These are phyloP conservation scores for Smutsia temminckii DNA, from an alignment of 2,797 vertebrate genomes.

Conservation along the genomic window DNA sequence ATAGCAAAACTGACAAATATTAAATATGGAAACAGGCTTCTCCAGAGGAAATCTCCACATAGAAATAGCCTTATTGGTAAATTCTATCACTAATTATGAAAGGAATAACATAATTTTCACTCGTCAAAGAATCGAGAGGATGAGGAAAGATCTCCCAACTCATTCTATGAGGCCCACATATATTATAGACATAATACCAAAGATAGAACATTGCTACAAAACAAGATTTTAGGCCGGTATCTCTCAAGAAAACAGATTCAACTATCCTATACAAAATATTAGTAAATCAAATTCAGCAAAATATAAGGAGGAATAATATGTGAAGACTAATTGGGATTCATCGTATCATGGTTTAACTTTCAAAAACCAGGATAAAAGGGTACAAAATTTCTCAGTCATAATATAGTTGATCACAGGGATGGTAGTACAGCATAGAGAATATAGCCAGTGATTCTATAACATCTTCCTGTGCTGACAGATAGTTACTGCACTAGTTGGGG, in stretches of 20 bases:
- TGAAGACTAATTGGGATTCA: no score
- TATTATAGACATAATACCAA: background rate
- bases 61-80: background rate
- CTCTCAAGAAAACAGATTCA: background rate
- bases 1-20: background rate
- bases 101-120: background rate
- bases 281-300: background rate
- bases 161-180: background rate
- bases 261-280: background rate
- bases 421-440: no score
- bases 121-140: background rate
- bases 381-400: no score
- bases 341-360: background rate
- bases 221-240: background rate
- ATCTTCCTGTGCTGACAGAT: no score
- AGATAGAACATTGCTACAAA: background rate
- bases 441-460: no score
- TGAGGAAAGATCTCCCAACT: background rate
- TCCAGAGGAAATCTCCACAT: background rate
- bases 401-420: no score
- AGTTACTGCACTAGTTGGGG: no score
- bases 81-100: background rate
- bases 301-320: background rate
- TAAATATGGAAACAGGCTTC: background rate
- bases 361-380: background rate